Base-by-base conservation (phyloP, 2,888 invertebrate genomes). In the Alviniconcha strummeri region DNA sequence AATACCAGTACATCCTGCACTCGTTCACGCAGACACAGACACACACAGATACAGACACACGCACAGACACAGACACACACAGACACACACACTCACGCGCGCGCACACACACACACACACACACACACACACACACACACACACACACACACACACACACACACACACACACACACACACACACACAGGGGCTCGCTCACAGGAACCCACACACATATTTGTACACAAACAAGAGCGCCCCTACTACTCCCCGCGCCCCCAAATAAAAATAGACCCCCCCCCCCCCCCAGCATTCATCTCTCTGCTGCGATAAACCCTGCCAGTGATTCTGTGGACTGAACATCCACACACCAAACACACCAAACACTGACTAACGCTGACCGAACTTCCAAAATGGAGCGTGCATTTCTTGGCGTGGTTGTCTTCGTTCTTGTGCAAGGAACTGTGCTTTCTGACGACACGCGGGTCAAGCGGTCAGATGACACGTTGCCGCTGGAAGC, bases 21-120 rank as follows among this genome's bases (percentile, higher is more conserved):
- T 17, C 64, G 17, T 11, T 11, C 11, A 17, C 11, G 5, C 11
- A 17, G 64, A 64, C 0, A 64, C 64, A 11, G 64, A 64, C 15
- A 6, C 15, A 64, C 15, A 17, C 4, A 36, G 64, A 15, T 8
- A 15, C 64, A 15, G 64, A 64, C 17, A 15, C 64, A 71, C 1
- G 3, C 36, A 36, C 36, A 36, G 1, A 36, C 36, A 36, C 36
- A 36, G 1, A 36, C 36, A 36, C 36, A 36, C 36, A 36, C 36
- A 36, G 1, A 36, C 36, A 36, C 36, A 36, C 36, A 36, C 71
- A 71, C 75, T 52, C 54, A 75, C 75, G 1, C 75, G 52, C 75
- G 52, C 55, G 52, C 75, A 75, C 54, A 75, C 75, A 75, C 54
- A 75, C 75, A 75, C 75, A 8, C 55, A 8, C 8, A 75, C 75